These are phyloP conservation scores for Drosophila melanosoma DNA, from an alignment of 2,888 invertebrate genomes.

Conservation along the genomic window DNA sequence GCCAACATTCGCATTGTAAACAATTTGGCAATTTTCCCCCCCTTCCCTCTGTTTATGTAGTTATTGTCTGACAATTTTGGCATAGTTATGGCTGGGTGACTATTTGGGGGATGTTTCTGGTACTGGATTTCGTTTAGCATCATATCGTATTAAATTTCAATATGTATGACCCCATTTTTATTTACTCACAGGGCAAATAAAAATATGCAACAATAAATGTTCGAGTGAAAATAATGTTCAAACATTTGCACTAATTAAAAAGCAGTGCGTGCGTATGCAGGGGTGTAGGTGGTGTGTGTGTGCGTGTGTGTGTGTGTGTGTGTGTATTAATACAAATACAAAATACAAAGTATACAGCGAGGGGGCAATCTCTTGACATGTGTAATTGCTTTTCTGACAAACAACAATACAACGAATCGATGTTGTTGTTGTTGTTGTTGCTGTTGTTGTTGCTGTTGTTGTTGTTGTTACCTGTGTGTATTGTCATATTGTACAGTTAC, in stretches of 20 bases:
- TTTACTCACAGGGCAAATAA: constrained; percentile 67
- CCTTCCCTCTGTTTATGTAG: constrained; percentile 30
- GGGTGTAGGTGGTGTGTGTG: constrained; percentile 2
- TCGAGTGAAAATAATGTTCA: constrained; percentile 73
- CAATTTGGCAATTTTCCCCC: constrained; percentile 46
- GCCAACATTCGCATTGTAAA: constrained; percentile 48
- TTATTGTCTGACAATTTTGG: constrained; percentile 33
- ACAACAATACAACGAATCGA: constrained; percentile 41
- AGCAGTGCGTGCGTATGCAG: constrained; percentile 10
- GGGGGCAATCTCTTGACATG: constrained; percentile 59
- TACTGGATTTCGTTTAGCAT: constrained; percentile 11
- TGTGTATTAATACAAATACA: constrained; percentile 45
- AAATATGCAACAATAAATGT: constrained; percentile 49
- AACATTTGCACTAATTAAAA: constrained; percentile 78
- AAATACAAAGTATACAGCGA: constrained; percentile 32
- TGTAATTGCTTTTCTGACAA: constrained; percentile 71
- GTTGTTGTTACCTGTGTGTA: constrained; percentile 27
- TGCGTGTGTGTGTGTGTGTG: constrained; percentile 21
- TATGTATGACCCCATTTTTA: constrained; percentile 46
- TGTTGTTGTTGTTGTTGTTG: constrained; percentile 17
- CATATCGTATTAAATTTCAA: constrained; percentile 58
- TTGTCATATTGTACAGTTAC: constrained; percentile 49
- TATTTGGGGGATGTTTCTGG: background rate
- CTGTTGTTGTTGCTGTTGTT: constrained; percentile 18
- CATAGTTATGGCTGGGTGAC: constrained; percentile 18